Percentiles rank a stretch among this genome's conserved stretches.
These are phyloP conservation scores for Cotesia glomerata DNA, from an alignment of 1,140 invertebrate genomes.

Conservation along the genomic window DNA sequence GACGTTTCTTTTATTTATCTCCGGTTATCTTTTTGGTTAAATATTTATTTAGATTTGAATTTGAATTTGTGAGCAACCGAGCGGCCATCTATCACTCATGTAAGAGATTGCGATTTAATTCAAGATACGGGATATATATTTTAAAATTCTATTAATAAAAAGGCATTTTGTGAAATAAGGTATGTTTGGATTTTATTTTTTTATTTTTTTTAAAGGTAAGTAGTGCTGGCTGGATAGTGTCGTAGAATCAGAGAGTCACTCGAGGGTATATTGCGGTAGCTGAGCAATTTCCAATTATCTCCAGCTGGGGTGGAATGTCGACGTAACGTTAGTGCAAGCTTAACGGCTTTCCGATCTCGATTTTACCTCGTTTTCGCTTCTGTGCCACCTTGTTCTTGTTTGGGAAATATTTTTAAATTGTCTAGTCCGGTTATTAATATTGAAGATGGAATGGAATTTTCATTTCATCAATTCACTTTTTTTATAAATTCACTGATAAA, in stretches of 20 bases:
- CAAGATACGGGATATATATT: background rate
- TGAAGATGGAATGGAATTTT: too few relatives aligned
- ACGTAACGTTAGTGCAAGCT: background rate
- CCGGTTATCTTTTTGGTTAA: conserved; percentile 7
- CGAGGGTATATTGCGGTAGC: conserved; percentile 11
- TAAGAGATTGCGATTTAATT: too few relatives aligned
- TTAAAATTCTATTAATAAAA: background rate
- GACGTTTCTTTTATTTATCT: conserved; percentile 21
- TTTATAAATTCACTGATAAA: too few relatives aligned
- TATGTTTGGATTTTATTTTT: background rate
- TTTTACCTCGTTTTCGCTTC: background rate
- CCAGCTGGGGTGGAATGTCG: conserved; percentile 8
- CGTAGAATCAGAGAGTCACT: background rate
- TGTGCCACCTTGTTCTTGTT: too few relatives aligned
- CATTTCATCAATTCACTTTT: too few relatives aligned
- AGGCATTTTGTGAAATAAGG: background rate
- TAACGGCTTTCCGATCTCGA: conserved; percentile 4
- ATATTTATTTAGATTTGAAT: background rate
- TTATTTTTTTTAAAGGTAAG: background rate
- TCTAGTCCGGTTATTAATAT: too few relatives aligned
- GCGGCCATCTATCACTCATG: background rate
- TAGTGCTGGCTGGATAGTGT: background rate
- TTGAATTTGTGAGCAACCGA: background rate
- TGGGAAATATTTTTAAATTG: too few relatives aligned
- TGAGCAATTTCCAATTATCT: conserved; percentile 16